Conservation (phyloP, 2,113 vertebrate genomes). For the Mus spicilegus region DNA sequence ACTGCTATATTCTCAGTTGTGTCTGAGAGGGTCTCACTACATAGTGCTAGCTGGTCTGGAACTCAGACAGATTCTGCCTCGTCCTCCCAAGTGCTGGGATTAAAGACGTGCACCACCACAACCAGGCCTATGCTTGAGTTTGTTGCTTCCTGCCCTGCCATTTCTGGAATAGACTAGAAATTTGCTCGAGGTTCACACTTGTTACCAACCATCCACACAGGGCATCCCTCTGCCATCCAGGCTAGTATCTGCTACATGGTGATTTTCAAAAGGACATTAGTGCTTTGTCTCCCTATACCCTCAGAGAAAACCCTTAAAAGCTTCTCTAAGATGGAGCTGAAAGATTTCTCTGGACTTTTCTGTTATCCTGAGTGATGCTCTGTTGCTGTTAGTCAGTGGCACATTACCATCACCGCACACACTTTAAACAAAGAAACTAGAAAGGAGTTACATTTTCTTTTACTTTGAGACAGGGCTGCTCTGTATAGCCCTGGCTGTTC, state of each 20-base stretch:
- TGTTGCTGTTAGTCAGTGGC: background rate
- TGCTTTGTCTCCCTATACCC: background rate
- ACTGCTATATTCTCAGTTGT: background rate
- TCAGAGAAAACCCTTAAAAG: background rate
- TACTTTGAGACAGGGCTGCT: too few species aligned
- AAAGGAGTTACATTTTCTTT: background rate
- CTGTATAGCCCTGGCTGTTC: too few species aligned
- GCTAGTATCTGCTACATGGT: background rate
- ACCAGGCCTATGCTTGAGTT: background rate
- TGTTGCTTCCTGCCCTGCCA: background rate
- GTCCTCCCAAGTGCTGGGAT: background rate
- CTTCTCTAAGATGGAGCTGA: background rate
- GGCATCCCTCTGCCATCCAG: background rate
- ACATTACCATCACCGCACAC: background rate
- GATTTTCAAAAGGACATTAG: background rate
- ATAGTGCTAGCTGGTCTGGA: background rate
- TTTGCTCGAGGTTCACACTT: background rate
- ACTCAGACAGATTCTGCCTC: background rate
- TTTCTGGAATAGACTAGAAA: background rate
- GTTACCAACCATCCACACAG: background rate
- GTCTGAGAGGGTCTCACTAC: too few species aligned
- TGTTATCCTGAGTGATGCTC: background rate
- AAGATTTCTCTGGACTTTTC: background rate
- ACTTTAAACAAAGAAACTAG: conserved; percentile 18
- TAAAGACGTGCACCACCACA: background rate